Base-by-base conservation (phyloP, 2,888 invertebrate species). In the Oligia latruncula region DNA sequence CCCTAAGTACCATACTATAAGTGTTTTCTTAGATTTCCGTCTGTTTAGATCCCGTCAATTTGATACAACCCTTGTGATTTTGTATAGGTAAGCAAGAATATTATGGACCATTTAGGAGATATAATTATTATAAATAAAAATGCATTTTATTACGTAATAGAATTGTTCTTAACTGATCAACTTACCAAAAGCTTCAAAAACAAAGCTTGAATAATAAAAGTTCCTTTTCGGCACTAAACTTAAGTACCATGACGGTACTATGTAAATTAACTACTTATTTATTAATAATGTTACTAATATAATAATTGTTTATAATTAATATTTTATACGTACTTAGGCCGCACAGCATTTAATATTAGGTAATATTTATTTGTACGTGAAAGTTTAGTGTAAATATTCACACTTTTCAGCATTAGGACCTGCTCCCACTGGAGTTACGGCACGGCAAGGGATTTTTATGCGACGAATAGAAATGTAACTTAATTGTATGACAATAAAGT, bases 271-370 rank as follows among this genome's bases (percentile, higher is more conserved):
- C 29, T 87, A 40, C 40, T 5, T 40, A 80, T 85, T 84, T 75
- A 71, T 75, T 71, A 75, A 81, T 75, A 35, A 46, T n/a, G 15
- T 43, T 73, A 77, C 74, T 80, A 87, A 80, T 74, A 66, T 80
- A 84, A 80, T 74, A 72, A 5, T 71, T 80, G 74, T 77, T 71
- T 76, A 52, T 71, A 72, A 67, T 55, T 64, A 29, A 68, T 23
- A 64, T 83, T 82, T 77, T 74, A 62, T 75, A 80, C 70, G 71
- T 77, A 68, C 68, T 83, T 85, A 79, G 71, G 68, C 49, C 80
- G 64, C 72, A 77, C 60, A 87, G 83, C 88, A 87, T 88, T 86
- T 88, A 88, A 80, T 72, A 74, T 77, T 9, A 52, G 73, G 73
- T 81, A 75, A 73, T 87, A 81, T 68, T 73, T 76, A 76, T 23